Conservation (phyloP, 2,888 invertebrate genomes). For the Nycteola revayana region DNA sequence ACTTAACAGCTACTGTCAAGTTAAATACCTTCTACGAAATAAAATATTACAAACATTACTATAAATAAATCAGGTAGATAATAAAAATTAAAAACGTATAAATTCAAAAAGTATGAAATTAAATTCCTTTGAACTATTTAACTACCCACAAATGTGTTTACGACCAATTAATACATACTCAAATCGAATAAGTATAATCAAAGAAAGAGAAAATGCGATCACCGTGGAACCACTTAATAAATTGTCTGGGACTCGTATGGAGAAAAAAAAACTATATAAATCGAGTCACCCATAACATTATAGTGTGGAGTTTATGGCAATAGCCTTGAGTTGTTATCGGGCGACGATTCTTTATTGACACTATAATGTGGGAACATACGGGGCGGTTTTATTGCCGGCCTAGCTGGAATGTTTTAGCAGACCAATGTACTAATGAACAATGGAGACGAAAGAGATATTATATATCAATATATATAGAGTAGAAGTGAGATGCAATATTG, state of each 20-base stretch:
- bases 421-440: conserved; percentile 10
- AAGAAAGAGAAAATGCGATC: conserved; percentile 47
- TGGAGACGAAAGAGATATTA: conserved; percentile 5
- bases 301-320: conserved; percentile 72
- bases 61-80: conserved; percentile 25
- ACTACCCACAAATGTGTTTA: conserved; percentile 28
- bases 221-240: conserved; percentile 67
- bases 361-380: conserved; percentile 62
- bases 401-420: conserved; percentile 3
- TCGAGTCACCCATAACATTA: conserved; percentile 74
- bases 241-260: conserved; percentile 54
- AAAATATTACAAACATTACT: too few species aligned
- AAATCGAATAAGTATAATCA: conserved; percentile 53
- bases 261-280: conserved; percentile 62
- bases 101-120: conserved; percentile 7
- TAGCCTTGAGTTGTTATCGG: conserved; percentile 69
- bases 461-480: background rate
- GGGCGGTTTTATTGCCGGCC: conserved; percentile 29
- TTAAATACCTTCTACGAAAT: conserved; percentile 12
- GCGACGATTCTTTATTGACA: conserved; percentile 71
- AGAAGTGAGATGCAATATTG: too few species aligned
- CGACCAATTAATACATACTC: conserved; percentile 54
- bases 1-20: too few species aligned
- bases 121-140: conserved; percentile 9
- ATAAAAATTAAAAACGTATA: conserved; percentile 10